Evolutionary conservation across 2,888 invertebrate genomes (phyloP), one percentile per base, ranked within the genome.

Genomic region (Plemyria rubiginata): DNA sequence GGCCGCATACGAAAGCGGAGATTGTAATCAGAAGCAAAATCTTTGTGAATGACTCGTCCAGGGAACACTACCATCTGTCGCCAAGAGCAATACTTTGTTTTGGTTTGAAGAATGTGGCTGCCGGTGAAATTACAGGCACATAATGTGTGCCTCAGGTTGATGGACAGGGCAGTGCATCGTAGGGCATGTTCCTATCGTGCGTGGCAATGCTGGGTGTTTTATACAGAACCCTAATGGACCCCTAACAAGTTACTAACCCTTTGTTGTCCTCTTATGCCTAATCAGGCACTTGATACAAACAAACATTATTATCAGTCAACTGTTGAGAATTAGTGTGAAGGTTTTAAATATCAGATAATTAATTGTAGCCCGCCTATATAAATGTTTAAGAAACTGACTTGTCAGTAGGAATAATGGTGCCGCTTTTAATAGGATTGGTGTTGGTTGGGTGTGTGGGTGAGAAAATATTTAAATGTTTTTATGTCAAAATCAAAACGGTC

Each of bases 261-360:
- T 60, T 62, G 43, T 54, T 54, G 5, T 43, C 49, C 62, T 67
- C 66, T 68, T 66, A 65, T 67, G 70, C 48, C 29, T 65, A 68
- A 70, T 70, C 70, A 65, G 59, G 29, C 62, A 70, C 72, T 70
- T 49, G 41, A 66, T 51, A 5, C 15, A 68, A 69, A 66, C 57
- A 66, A 70, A 66, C 57, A 64, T 11, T 56, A 66, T 76, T 86
- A 87, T 84, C 85, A 79, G 83, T 82, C 80, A 73, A 63, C 70
- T 63, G 68, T 67, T 68, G 70, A 79, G 78, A 85, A 84, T 80
- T 81, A 78, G 79, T 83, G 86, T 88, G 85, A 91, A 90, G 91
- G 91, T 77, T 69, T 68, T 55, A 60, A 70, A 65, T 80, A 90
- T 90, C 89, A 81, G 82, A 75, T 84, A 80, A 81, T 84, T 77